These are phyloP conservation scores for Caretta caretta DNA, from an alignment of 2,113 vertebrate species.

Conservation along the genomic window DNA sequence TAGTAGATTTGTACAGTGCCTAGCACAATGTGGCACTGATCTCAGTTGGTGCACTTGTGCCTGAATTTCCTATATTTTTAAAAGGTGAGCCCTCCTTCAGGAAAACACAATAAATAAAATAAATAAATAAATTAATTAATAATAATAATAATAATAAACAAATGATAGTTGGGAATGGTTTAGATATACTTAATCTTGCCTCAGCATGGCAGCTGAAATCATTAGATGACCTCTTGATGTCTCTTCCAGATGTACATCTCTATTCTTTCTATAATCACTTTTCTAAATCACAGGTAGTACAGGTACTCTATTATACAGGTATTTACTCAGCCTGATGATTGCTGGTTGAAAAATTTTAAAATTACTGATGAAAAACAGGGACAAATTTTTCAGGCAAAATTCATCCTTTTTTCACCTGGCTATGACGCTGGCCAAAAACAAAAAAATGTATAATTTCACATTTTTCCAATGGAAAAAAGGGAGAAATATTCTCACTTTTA, in stretches of 20 bases:
- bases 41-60: background rate
- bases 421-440: background rate
- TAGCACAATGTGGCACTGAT: background rate
- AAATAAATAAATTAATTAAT: no score
- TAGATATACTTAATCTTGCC: no score
- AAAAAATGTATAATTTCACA: background rate
- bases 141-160: background rate
- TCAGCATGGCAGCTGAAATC: no score
- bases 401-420: background rate
- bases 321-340: background rate
- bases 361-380: background rate
- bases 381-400: background rate
- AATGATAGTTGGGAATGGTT: fast-evolving
- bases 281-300: no score
- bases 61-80: background rate
- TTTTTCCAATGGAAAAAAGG: background rate
- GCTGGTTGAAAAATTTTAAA: background rate
- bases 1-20: background rate
- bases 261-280: no score
- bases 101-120: background rate
- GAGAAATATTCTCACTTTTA: background rate
- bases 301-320: background rate
- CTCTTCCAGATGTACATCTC: no score
- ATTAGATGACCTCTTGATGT: no score
- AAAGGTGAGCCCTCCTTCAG: background rate